Base-by-base conservation (phyloP, 2,797 vertebrate species). In the Coranthus polyacanthus region DNA sequence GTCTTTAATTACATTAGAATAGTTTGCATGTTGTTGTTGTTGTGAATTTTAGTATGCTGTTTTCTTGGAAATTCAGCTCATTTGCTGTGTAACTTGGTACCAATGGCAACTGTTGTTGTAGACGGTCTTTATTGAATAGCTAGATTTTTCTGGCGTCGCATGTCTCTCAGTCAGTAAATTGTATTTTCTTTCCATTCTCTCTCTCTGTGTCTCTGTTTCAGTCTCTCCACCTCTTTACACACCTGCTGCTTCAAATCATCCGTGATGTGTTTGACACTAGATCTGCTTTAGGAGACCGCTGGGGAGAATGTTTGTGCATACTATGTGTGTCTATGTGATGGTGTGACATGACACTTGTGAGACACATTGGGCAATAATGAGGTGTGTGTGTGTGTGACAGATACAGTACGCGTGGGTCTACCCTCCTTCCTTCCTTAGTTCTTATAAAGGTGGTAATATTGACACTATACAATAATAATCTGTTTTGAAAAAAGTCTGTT, bases 321-420 rank as follows among this genome's bases (percentile, higher is more conserved):
- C 38, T 78, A 54, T 50, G 2, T 50, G 22, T 16, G 34, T 52
- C 41, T 38, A 55, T 68, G 34, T 41, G 8, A 6, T 34, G 52
- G 8, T 0, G 61, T 81, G 79, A 81, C 81, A 60, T 76, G 83
- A 80, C 82, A 83, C 79, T 83, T 86, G 79, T 73, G 81, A 84
- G 57, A 57, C 72, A 75, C 12, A 36, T 70, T 68, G 56, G 51
- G 66, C 1, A 63, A 81, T 89, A 89, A 88, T 79, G 84, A 89
- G 79, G 82, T 63, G 79, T 50, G 74, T 75, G 83, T 67, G 44
- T 29, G 6, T 29, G 29, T 32, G 29, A 58, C 43, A 46, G 75
- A 83, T 82, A 78, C 38, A 41, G n/a, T 41, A 41, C 78, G 32
- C 39, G 43, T 62, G 55, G 47, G 26, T 32, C 10, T 10, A 3